Evolutionary conservation across 2,113 vertebrate genomes (phyloP).

Genomic region (Phyllopteryx taeniolatus): DNA sequence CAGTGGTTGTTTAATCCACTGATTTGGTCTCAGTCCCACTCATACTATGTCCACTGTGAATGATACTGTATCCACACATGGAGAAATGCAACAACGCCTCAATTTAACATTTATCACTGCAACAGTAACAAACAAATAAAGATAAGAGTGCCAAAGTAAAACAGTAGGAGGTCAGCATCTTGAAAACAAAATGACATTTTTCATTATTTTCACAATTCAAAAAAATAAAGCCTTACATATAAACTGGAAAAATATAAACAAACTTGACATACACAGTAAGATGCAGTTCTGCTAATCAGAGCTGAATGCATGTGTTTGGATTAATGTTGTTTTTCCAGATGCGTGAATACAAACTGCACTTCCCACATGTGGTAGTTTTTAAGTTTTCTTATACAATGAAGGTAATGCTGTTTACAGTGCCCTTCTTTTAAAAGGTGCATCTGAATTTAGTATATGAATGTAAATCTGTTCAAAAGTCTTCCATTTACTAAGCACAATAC

Average conservation of each 20-base stretch:
- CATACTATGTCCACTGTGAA: constrained; percentile 53
- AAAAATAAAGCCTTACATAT: constrained; percentile 66
- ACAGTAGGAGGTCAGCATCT: constrained; percentile 77
- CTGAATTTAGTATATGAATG: constrained; percentile 72
- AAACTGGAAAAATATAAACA: constrained; percentile 31
- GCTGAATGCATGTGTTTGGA: constrained; percentile 71
- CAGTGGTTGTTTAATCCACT: constrained; percentile 65
- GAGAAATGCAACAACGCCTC: constrained; percentile 70
- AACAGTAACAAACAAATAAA: constrained; percentile 74
- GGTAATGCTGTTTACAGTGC: constrained; percentile 73
- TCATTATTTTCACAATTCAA: constrained; percentile 71
- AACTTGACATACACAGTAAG: constrained; percentile 69
- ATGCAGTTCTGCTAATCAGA: constrained; percentile 71
- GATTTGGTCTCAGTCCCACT: constrained; percentile 70
- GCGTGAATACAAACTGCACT: constrained; percentile 67
- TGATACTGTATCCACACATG: constrained; percentile 56
- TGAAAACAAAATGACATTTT: constrained; percentile 69
- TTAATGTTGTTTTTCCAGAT: constrained; percentile 31
- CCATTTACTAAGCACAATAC: constrained; percentile 69
- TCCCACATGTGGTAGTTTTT: constrained; percentile 65
- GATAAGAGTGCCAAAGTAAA: constrained; percentile 70
- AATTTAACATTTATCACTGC: constrained; percentile 71
- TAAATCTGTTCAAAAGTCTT: constrained; percentile 69
- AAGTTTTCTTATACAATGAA: constrained; percentile 63
- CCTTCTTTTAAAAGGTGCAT: constrained; percentile 68